Evolutionary conservation across 2,888 invertebrate genomes (phyloP).

Genomic region (Tipula unca): DNA sequence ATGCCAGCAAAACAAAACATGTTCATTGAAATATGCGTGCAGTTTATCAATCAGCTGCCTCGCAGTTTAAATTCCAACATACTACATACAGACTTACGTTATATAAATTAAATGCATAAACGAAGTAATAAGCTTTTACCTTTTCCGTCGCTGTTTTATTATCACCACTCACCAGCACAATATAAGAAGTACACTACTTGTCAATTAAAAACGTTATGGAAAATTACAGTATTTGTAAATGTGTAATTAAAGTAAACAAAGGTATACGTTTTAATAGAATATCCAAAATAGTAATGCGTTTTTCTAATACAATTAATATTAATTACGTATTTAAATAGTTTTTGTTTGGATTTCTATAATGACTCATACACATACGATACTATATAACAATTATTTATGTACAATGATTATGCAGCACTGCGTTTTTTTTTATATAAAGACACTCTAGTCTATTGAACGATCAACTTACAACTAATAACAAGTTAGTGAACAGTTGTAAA

Average conservation of each 20-base stretch:
- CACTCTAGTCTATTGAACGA: background rate
- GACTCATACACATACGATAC: background rate
- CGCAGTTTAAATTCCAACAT: background rate
- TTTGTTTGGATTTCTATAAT: background rate
- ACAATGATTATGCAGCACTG: background rate
- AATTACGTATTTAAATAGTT: background rate
- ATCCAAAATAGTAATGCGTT: background rate
- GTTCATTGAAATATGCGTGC: background rate
- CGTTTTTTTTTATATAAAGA: background rate
- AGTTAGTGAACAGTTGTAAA: background rate
- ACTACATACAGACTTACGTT: background rate
- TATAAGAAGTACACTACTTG: background rate
- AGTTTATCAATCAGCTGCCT: background rate
- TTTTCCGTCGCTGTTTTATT: background rate
- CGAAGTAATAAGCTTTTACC: background rate
- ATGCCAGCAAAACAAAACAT: background rate
- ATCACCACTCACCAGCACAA: background rate
- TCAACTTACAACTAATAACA: background rate
- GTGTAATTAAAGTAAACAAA: background rate
- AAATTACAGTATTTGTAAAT: background rate
- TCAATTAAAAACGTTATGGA: background rate
- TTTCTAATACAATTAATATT: background rate
- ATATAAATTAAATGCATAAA: background rate
- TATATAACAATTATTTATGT: background rate
- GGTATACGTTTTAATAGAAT: too few species aligned